Percentiles rank a stretch among this genome's conserved stretches.
phyloP scores from a whole-genome alignment of 2,797 vertebrate species.

The Halcyon chelicuti region DNA sequence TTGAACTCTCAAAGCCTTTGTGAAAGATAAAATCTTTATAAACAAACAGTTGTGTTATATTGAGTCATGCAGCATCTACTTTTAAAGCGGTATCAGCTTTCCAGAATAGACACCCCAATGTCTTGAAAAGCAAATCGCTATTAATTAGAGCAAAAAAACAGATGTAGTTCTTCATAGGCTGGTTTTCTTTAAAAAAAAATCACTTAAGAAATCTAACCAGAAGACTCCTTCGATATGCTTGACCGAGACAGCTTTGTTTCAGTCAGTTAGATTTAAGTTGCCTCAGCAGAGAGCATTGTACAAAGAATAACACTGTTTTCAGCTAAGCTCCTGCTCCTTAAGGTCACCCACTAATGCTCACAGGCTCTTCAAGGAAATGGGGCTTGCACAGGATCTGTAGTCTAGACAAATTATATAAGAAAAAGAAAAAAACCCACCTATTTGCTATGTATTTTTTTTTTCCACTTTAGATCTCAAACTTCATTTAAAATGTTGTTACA shows the following conservation, averaged over 20 bases:
- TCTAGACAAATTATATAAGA: neutral
- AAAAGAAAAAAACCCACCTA: rapidly evolving
- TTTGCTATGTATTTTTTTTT: neutral
- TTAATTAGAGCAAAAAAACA: neutral
- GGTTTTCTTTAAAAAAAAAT: neutral
- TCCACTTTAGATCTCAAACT: neutral
- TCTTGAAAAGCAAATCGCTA: neutral
- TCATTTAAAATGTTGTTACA: neutral
- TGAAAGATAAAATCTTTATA: neutral
- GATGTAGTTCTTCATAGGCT: neutral
- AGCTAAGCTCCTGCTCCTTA: neutral
- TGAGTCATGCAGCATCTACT: neutral
- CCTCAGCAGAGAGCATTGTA: neutral
- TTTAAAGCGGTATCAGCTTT: neutral
- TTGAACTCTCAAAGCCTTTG: neutral
- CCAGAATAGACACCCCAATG: neutral
- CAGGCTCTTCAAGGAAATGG: neutral
- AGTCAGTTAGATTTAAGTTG: neutral
- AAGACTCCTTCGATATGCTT: neutral
- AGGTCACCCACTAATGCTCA: neutral
- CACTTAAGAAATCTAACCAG: neutral
- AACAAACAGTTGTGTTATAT: neutral
- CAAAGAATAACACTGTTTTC: neutral
- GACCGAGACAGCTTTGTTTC: neutral
- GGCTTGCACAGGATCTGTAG: neutral